Conservation (phyloP, 2,797 vertebrate species). For the Busarellus nigricollis region DNA sequence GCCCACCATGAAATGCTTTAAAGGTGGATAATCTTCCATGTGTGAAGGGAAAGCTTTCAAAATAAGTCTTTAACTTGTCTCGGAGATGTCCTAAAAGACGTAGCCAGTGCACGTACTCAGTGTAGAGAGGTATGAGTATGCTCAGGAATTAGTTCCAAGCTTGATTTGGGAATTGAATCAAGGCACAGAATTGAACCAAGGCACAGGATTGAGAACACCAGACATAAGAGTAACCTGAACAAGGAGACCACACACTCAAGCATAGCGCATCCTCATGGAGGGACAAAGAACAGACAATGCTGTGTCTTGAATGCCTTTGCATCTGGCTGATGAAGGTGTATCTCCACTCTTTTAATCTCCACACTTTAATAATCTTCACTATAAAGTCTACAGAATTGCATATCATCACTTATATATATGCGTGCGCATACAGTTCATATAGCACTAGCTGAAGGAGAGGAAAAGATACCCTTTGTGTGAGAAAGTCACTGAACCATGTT, state of each 20-base stretch:
- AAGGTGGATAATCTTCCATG: not conserved
- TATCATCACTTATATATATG: not conserved
- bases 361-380: not conserved
- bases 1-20: not conserved
- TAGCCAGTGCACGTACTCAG: not conserved
- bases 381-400: not conserved
- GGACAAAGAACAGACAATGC: not conserved
- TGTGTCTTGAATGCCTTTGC: not conserved
- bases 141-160: not conserved
- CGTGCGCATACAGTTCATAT: not conserved
- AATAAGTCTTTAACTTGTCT: not conserved
- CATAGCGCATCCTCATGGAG: not conserved
- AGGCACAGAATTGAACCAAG: not conserved
- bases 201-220: not conserved
- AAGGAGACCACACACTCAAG: not conserved
- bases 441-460: not conserved
- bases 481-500: not conserved
- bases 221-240: not conserved
- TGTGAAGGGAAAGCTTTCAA: not conserved
- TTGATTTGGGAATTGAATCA: not conserved
- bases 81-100: not conserved
- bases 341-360: too few relatives aligned
- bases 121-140: not conserved
- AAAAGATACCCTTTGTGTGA: not conserved
- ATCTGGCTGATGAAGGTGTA: not conserved